These are phyloP conservation scores for Vireo altiloquus DNA, from an alignment of 2,113 vertebrate species.

Conservation along the genomic window DNA sequence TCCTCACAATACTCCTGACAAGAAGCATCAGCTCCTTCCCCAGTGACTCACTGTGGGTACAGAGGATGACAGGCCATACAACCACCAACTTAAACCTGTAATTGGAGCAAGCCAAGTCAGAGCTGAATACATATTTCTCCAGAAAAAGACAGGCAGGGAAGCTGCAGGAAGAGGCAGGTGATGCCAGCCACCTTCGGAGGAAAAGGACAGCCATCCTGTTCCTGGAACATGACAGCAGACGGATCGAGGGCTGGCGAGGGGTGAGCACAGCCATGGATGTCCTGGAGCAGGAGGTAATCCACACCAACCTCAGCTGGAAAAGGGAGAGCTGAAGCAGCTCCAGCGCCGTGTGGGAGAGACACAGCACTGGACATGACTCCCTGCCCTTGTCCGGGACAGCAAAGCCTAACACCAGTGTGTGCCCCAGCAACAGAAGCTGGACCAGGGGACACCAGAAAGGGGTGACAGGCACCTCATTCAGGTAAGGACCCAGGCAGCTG, in stretches of 20 bases:
- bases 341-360: accelerated
- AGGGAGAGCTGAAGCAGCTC: not conserved
- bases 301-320: not conserved
- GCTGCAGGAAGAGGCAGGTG: not conserved
- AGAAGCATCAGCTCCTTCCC: not conserved
- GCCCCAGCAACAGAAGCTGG: not conserved
- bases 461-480: no score
- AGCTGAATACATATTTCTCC: not conserved
- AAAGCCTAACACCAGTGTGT: not conserved
- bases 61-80: not conserved
- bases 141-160: not conserved
- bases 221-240: not conserved
- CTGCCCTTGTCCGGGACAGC: not conserved
- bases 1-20: not conserved
- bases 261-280: not conserved
- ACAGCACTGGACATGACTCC: not conserved
- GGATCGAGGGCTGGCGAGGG: not conserved
- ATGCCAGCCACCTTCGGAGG: not conserved
- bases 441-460: not conserved
- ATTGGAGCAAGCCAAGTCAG: not conserved
- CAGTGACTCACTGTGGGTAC: not conserved
- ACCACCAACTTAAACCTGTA: not conserved
- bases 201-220: not conserved
- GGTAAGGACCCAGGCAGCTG: not conserved
- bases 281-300: not conserved